Conservation (phyloP, 2,888 invertebrate species). For the Achlya flavicornis region DNA sequence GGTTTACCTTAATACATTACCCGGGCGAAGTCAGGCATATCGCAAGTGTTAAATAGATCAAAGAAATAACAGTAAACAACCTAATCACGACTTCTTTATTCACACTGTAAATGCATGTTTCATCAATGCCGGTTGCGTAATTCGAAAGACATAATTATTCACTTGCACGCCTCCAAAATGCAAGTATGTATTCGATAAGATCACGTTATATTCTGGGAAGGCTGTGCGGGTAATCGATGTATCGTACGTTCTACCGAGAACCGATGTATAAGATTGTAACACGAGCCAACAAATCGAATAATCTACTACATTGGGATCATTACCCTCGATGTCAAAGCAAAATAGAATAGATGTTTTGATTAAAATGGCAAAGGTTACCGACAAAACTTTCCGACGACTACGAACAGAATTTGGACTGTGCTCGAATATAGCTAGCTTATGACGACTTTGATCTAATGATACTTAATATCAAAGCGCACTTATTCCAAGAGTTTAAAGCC, state of each 20-base stretch:
- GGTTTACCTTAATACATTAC: too few species aligned
- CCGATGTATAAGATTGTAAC: conserved; percentile 28
- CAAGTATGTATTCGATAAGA: conserved; percentile 36
- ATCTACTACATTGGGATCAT: conserved; percentile 30
- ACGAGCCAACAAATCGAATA: conserved; percentile 16
- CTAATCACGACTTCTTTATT: neutral
- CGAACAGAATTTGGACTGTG: too few species aligned
- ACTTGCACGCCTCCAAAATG: conserved; percentile 20
- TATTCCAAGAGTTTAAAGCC: too few species aligned
- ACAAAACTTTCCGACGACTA: too few species aligned
- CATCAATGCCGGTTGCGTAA: neutral
- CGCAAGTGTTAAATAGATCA: too few species aligned
- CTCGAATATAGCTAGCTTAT: too few species aligned
- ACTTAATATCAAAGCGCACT: too few species aligned
- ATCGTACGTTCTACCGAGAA: conserved; percentile 38
- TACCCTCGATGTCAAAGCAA: conserved; percentile 25
- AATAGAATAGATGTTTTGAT: conserved; percentile 11
- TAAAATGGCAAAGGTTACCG: neutral
- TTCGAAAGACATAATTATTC: neutral
- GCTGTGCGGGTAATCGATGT: conserved; percentile 13
- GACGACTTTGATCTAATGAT: too few species aligned
- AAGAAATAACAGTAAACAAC: neutral
- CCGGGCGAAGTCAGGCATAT: too few species aligned
- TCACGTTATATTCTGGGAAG: conserved; percentile 44
- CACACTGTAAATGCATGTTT: neutral